Conservation (phyloP, 2,113 vertebrate genomes). For the Tragulus kanchil region DNA sequence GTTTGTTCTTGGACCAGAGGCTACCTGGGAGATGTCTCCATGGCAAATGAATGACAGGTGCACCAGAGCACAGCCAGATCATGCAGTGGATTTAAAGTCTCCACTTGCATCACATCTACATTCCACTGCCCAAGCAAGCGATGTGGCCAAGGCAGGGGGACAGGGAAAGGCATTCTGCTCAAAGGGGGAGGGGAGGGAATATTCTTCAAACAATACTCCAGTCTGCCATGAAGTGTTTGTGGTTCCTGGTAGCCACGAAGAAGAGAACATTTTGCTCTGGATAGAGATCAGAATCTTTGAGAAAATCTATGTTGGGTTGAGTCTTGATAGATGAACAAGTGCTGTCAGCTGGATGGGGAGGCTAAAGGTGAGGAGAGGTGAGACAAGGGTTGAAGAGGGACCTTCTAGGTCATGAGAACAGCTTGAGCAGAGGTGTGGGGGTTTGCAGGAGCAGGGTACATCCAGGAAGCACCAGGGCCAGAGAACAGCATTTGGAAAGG, state of each 20-base stretch:
- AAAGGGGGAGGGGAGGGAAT: background rate
- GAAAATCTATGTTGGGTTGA: background rate
- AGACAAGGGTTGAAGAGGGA: background rate
- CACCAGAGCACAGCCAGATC: constrained; percentile 41
- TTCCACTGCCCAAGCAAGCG: constrained; percentile 5
- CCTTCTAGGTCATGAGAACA: background rate
- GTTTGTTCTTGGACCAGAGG: background rate
- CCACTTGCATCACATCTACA: background rate
- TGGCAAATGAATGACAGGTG: constrained; percentile 62
- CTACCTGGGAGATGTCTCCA: background rate
- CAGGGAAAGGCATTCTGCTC: background rate
- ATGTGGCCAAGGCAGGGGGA: background rate
- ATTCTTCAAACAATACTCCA: background rate
- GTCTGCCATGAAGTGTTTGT: background rate
- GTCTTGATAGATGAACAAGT: constrained; percentile 10
- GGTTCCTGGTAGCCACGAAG: background rate
- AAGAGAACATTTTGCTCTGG: background rate
- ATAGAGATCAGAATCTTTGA: background rate
- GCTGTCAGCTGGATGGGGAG: background rate
- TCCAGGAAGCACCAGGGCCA: background rate
- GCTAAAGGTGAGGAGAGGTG: background rate
- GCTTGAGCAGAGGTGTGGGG: background rate
- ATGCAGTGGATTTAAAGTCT: constrained; percentile 1
- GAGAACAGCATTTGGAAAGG: background rate
- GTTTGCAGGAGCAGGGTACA: background rate